phyloP scores from a whole-genome alignment of 1,140 invertebrate species.

The Pinna nobilis region DNA sequence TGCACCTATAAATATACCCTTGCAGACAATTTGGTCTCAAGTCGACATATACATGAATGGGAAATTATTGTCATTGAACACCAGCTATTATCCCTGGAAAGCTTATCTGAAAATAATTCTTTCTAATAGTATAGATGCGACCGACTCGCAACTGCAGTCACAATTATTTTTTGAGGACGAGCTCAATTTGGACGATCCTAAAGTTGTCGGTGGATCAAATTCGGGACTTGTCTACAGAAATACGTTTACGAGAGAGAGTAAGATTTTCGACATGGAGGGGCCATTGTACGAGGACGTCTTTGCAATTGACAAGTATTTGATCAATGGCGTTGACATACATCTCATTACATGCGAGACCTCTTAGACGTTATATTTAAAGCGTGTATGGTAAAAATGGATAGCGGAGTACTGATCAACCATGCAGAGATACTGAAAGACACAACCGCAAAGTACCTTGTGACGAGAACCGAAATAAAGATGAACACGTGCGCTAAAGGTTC shows the following conservation, averaged over 20 bases:
- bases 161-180: conserved; percentile 27
- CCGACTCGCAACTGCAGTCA: conserved; percentile 24
- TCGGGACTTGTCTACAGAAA: neutral
- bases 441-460: conserved; percentile 16
- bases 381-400: conserved; percentile 29
- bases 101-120: conserved; percentile 24
- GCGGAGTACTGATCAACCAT: conserved; percentile 24
- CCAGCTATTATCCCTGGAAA: conserved; percentile 27
- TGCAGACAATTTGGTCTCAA: conserved; percentile 26
- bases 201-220: conserved; percentile 1
- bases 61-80: conserved; percentile 23
- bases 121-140: neutral
- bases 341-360: conserved; percentile 20
- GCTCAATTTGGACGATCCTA: neutral
- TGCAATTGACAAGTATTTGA: conserved; percentile 16
- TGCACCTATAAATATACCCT: conserved; percentile 16
- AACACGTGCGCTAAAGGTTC: conserved; percentile 17
- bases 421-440: conserved; percentile 22
- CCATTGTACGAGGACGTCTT: conserved; percentile 17
- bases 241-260: conserved; percentile 12
- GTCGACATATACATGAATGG: conserved; percentile 40
- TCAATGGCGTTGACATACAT: conserved; percentile 27
- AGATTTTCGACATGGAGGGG: conserved; percentile 23
- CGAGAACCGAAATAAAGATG: conserved; percentile 30
- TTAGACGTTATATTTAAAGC: conserved; percentile 18